Percentiles rank a stretch among this genome's conserved stretches.
These are phyloP conservation scores for Trypoxylus dichotomus DNA, from an alignment of 1,140 invertebrate genomes.

Conservation along the genomic window DNA sequence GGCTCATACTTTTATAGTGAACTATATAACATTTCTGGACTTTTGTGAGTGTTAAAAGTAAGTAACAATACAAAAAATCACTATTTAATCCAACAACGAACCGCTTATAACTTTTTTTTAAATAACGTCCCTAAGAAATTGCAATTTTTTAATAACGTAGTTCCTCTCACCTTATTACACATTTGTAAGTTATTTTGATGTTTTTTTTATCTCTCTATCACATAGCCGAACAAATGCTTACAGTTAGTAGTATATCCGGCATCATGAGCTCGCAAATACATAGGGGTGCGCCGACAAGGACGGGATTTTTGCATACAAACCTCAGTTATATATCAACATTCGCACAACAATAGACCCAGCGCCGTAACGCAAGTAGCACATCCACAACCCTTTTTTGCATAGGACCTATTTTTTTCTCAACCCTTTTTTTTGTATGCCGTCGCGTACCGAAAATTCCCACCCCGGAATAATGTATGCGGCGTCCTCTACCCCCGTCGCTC, in stretches of 20 bases:
- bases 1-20: too few relatives aligned
- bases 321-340: conserved; percentile 47
- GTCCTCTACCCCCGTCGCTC: conserved; percentile 43
- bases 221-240: too few relatives aligned
- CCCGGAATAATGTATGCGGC: conserved; percentile 50
- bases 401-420: conserved; percentile 32
- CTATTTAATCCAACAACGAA: too few relatives aligned
- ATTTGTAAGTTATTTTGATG: too few relatives aligned
- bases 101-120: too few relatives aligned
- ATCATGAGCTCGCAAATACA: conserved; percentile 32
- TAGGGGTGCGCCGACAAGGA: conserved; percentile 23
- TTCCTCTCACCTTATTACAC: too few relatives aligned
- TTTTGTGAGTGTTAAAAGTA: too few relatives aligned
- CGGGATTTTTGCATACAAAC: conserved; percentile 47
- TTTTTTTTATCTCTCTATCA: too few relatives aligned
- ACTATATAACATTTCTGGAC: too few relatives aligned
- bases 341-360: conserved; percentile 38
- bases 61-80: too few relatives aligned
- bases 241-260: neutral
- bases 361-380: neutral
- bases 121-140: too few relatives aligned
- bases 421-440: conserved; percentile 42
- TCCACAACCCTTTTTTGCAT: conserved; percentile 53
- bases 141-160: too few relatives aligned
- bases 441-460: conserved; percentile 47